Evolutionary conservation across 1,140 invertebrate species (phyloP).

Genomic region (Polypedilum pembai): DNA sequence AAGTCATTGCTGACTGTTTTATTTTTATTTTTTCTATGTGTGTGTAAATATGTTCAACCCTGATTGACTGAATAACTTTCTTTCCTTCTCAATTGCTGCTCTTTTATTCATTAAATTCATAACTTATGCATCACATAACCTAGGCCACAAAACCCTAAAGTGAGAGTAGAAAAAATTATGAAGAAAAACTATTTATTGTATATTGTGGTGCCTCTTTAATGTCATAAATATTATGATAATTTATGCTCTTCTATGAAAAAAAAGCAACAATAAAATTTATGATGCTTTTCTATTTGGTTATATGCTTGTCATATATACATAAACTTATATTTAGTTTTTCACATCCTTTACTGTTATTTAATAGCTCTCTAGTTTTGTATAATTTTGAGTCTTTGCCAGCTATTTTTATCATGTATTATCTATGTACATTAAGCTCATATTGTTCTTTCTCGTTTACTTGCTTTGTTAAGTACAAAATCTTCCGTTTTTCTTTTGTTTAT

Average conservation of each 20-base stretch:
- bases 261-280: neutral
- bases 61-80: neutral
- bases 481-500: too few relatives aligned
- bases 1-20: neutral
- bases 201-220: conserved; percentile 16
- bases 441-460: too few relatives aligned
- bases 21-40: too few relatives aligned
- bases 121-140: conserved; percentile 1
- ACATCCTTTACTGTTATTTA: too few relatives aligned
- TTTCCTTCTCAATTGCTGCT: neutral
- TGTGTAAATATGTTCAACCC: too few relatives aligned
- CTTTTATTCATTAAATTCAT: neutral
- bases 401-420: too few relatives aligned
- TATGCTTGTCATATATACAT: neutral
- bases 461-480: too few relatives aligned
- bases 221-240: conserved; percentile 10
- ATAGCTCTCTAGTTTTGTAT: too few relatives aligned
- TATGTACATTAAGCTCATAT: too few relatives aligned
- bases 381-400: too few relatives aligned
- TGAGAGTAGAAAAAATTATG: neutral
- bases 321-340: too few relatives aligned
- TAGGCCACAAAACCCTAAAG: neutral
- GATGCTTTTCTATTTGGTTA: conserved; percentile 33
- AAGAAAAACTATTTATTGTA: neutral
- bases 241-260: conserved; percentile 12